Conservation (phyloP, 2,888 invertebrate species). For the Drosophila gaucha region DNA sequence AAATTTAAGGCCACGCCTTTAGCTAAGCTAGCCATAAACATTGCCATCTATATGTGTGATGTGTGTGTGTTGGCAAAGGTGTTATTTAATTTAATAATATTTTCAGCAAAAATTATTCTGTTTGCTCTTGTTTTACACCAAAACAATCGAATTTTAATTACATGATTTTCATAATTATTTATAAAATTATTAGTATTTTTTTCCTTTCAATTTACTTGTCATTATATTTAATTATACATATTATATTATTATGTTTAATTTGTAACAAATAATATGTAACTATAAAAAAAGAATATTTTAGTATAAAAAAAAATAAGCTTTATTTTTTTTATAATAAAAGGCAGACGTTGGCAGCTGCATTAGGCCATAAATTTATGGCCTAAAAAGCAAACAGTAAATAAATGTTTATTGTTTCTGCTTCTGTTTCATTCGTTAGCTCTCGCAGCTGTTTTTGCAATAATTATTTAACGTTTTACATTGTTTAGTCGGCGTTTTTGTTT, state of each 20-base stretch:
- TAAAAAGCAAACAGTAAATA: constrained; percentile 75
- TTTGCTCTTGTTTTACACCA: constrained; percentile 2
- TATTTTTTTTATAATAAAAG: neutral
- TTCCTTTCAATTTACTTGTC: neutral
- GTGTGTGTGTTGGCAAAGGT: constrained; percentile 5
- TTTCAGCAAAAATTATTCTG: constrained; percentile 31
- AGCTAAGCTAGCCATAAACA: neutral
- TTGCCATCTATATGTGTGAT: constrained; percentile 4
- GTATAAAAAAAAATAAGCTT: neutral
- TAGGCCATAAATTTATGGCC: constrained; percentile 68
- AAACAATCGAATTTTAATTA: neutral
- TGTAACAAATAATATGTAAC: neutral
- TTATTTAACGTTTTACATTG: constrained; percentile 78
- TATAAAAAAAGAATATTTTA: neutral
- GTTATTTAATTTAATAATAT: constrained; percentile 50
- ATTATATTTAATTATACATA: neutral
- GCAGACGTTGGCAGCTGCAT: constrained; percentile 52
- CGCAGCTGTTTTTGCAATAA: constrained; percentile 62
- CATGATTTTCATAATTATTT: neutral
- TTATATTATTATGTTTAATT: neutral
- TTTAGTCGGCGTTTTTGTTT: constrained; percentile 65
- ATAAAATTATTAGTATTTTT: no score
- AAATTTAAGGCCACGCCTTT: constrained; percentile 39
- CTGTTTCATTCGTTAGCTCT: constrained; percentile 32
- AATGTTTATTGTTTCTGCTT: constrained; percentile 58